Evolutionary conservation across 2,888 invertebrate species (phyloP).

Genomic region (Spodoptera exigua): DNA sequence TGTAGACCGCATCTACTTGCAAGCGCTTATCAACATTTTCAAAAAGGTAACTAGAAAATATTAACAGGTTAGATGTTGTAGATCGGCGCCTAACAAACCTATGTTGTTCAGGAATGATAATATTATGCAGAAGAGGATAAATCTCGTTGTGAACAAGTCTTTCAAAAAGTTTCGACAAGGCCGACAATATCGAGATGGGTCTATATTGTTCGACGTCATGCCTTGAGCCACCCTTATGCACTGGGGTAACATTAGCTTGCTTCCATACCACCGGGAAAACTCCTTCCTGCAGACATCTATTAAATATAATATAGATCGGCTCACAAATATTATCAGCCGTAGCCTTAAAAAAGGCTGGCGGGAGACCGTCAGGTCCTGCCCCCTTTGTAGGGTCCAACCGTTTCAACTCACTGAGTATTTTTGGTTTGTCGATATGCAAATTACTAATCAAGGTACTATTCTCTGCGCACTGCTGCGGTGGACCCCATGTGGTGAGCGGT

Average conservation of each 20-base stretch:
- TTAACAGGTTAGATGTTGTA: too few relatives aligned
- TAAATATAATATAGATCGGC: too few relatives aligned
- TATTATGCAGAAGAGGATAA: too few relatives aligned
- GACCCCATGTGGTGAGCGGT: not conserved
- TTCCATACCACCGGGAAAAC: not conserved
- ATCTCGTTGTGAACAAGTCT: too few relatives aligned
- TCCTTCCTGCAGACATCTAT: not conserved
- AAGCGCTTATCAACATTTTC: constrained; percentile 1
- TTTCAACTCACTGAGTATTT: constrained; percentile 1
- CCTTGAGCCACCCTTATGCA: constrained; percentile 2
- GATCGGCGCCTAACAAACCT: too few relatives aligned
- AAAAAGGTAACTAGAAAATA: not conserved
- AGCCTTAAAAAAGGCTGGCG: not conserved
- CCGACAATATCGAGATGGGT: too few relatives aligned
- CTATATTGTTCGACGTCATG: too few relatives aligned
- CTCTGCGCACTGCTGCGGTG: not conserved
- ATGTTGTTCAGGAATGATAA: too few relatives aligned
- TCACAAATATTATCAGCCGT: too few relatives aligned
- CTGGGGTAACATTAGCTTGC: not conserved
- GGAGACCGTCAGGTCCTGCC: not conserved
- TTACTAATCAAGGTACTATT: not conserved
- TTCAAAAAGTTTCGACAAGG: too few relatives aligned
- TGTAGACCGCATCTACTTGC: constrained; percentile 1
- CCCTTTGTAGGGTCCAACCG: not conserved
- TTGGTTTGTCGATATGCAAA: too few relatives aligned